Base-by-base conservation (phyloP, 2,888 invertebrate genomes). In the Bruchidius siliquastri region DNA sequence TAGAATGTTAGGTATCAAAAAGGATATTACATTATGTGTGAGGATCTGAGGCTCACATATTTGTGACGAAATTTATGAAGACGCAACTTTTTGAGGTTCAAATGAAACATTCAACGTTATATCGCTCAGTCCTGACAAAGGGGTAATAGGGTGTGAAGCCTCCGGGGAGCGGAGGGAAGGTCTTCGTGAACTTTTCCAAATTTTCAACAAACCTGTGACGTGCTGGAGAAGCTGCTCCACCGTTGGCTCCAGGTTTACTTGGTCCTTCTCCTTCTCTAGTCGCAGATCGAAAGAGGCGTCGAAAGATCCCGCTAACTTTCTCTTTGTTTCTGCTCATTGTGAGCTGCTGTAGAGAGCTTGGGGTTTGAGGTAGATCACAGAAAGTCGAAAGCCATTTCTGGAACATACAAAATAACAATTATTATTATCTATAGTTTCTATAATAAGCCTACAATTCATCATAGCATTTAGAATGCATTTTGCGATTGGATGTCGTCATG, bases 311-410 rank as follows among this genome's bases (percentile, higher is more conserved):
- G 30, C 94, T 92, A 76, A 95, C 92, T 88, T 94, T 94, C 84
- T 94, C 94, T 86, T 93, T 93, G 49, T 94, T 93, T 79, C 93
- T 90, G 79, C 93, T 92, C 94, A 94, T 94, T 86, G 79, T 49
- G 67, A 66, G 49, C 22, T 13, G 26, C 22, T n/a, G 20, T 13
- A 1, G 49, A 18, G 1, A 13, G 6, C 13, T 49, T 1, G 49
- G 49, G 49, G 68, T 32, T 67, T 21, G 18, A 18, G 6, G 20
- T 70, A 3, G 26, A 20, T 49, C 49, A 49, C 49, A 49, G 49
- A 49, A 49, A 49, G 49, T 49, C 49, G 49, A 49, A 49, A 49
- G 49, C 49, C n/a, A 70, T 67, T 66, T 74, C 71, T 69, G 67
- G 20, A 13, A 21, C 22, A 30, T 30, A 70, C 49, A 49, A 22